Percentiles rank a stretch among this genome's conserved stretches.
Conservation (phyloP, 2,113 vertebrate species). For the Suncus etruscus region DNA sequence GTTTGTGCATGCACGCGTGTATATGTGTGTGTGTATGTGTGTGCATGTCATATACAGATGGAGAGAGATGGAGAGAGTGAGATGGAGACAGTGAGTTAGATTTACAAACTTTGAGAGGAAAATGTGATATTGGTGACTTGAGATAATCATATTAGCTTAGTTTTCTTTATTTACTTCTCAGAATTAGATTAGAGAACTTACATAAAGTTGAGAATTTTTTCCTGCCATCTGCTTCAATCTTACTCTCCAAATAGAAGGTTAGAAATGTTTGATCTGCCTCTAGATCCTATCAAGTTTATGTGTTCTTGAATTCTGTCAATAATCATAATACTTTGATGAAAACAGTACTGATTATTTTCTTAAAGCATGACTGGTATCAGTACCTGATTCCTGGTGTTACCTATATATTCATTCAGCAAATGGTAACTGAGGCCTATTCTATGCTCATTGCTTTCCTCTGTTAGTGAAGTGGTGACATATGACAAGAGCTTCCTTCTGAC, state of each 20-base stretch:
- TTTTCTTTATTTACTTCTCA: not conserved
- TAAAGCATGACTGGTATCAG: not conserved
- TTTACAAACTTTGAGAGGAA: not conserved
- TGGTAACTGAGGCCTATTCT: not conserved
- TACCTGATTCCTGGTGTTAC: not conserved
- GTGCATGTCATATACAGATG: not conserved
- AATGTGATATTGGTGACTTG: not conserved
- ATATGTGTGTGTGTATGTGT: not conserved
- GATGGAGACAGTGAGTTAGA: not conserved
- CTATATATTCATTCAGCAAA: not conserved
- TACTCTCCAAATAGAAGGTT: not conserved
- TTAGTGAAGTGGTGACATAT: not conserved
- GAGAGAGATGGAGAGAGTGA: not conserved
- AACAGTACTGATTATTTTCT: not conserved
- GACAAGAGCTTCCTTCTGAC: not conserved
- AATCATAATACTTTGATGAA: not conserved
- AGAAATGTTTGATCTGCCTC: slow-evolving; percentile 4
- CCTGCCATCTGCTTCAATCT: not conserved
- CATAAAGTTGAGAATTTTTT: not conserved
- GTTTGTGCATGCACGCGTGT: not conserved
- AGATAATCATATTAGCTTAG: not conserved
- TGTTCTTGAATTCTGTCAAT: slow-evolving; percentile 7
- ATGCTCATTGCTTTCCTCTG: not conserved
- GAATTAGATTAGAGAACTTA: not conserved
- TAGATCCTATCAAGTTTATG: not conserved